Evolutionary conservation across 2,113 vertebrate genomes (phyloP), one percentile per base, ranked within the genome.

Genomic region (Phrynosoma blainvillii): DNA sequence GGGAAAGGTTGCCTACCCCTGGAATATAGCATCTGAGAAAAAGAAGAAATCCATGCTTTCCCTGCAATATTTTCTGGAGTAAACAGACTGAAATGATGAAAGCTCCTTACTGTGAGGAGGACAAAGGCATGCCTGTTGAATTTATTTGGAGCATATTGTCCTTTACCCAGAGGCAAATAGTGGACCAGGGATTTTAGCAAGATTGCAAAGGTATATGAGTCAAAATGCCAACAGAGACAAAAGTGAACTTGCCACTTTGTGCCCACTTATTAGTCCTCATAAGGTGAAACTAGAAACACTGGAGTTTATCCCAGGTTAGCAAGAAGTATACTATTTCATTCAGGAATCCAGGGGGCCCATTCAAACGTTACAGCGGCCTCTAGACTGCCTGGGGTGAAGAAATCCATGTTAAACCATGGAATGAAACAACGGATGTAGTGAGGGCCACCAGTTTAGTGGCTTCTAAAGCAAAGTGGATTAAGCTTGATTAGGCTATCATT

Each of bases 131-230:
- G 71, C 65, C 79, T 75, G 56, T 87, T 76, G 40, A 47, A 66
- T 83, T 16, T 18, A 68, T 88, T 52, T 80, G 70, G 73, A 81
- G 80, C 52, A 68, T 20, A 77, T 73, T 83, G 42, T 68, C 79
- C 59, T 82, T 75, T 82, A 71, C 66, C 40, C 71, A 76, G n/a
- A 32, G 32, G 81, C 32, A 65, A 80, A 47, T n/a, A 80, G 73
- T 76, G 59, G 77, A 47, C 68, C 52, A 30, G 32, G 66, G 78
- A 87, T 87, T 71, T 59, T 42, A 59, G 54, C 23, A 62, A 70
- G 52, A 47, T 81, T 87, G 85, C 68, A 81, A 81, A 81, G 78
- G 85, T 80, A 25, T 52, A 59, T 80, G 85, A 73, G n/a, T 73
- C 52, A 74, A 81, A 16, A 59, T 18, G 42, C 23, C 81, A 52